These are phyloP conservation scores for Chascanopsetta lugubris DNA, from an alignment of 2,113 vertebrate species.

Conservation along the genomic window DNA sequence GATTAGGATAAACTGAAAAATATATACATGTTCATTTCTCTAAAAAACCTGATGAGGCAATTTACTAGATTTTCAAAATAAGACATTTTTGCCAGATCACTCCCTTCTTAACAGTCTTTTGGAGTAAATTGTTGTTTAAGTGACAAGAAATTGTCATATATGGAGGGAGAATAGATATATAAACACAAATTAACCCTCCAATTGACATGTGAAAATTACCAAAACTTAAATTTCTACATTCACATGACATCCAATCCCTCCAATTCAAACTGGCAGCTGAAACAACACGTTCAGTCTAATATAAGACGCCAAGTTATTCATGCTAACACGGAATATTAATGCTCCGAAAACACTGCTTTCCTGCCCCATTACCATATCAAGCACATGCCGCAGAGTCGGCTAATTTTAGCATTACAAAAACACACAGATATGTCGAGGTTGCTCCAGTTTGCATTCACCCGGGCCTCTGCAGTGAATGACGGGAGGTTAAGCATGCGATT, in stretches of 20 bases:
- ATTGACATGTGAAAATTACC: too few relatives aligned
- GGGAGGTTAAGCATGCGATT: slow-evolving; percentile 64
- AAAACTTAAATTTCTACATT: too few relatives aligned
- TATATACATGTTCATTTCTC: too few relatives aligned
- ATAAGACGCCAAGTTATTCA: slow-evolving; percentile 1
- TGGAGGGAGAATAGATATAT: too few relatives aligned
- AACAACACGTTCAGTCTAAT: slow-evolving; percentile 1
- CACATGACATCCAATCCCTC: not conserved
- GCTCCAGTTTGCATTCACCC: slow-evolving; percentile 58
- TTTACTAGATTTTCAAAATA: too few relatives aligned
- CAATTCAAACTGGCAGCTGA: not conserved
- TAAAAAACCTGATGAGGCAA: too few relatives aligned
- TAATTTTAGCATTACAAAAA: slow-evolving; percentile 73
- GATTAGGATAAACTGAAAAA: too few relatives aligned
- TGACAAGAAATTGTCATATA: too few relatives aligned
- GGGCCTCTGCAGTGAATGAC: slow-evolving; percentile 60
- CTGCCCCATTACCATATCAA: slow-evolving; percentile 64
- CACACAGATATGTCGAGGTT: slow-evolving; percentile 66
- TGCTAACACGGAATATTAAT: slow-evolving; percentile 13
- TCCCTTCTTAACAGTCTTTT: too few relatives aligned
- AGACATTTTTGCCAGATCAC: too few relatives aligned
- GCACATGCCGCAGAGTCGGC: slow-evolving; percentile 53
- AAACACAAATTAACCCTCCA: too few relatives aligned
- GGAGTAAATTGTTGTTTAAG: too few relatives aligned
- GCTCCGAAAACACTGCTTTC: slow-evolving; percentile 15